Evolutionary conservation across 1,140 invertebrate species (phyloP).

Genomic region (Lithobius niger): DNA sequence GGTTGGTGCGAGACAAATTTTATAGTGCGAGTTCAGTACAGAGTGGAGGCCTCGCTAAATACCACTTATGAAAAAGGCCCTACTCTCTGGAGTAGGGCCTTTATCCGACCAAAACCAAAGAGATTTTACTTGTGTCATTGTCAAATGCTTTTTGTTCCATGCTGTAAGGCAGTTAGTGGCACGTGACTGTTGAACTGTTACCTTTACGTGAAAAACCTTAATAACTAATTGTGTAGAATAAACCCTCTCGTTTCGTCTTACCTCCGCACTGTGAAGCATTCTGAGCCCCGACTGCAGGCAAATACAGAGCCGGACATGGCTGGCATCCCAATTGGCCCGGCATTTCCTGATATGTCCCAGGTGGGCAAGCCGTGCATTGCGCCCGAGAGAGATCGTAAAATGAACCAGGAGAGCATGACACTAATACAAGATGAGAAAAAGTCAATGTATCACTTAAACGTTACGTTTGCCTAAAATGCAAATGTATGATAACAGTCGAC

Average conservation of each 20-base stretch:
- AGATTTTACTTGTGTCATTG: not conserved
- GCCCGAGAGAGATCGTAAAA: not conserved
- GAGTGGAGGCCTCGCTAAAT: no score
- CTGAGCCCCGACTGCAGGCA: not conserved
- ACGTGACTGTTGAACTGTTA: no score
- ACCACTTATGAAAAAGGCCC: no score
- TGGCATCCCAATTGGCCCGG: not conserved
- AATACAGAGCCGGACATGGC: not conserved
- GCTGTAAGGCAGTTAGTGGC: no score
- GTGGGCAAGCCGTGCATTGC: not conserved
- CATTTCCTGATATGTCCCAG: constrained; percentile 3
- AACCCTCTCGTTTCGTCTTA: no score
- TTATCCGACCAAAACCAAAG: no score
- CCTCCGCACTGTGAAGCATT: constrained; percentile 8
- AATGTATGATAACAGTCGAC: no score
- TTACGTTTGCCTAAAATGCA: no score
- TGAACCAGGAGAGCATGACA: not conserved
- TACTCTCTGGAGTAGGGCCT: no score
- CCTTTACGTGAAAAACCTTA: not conserved
- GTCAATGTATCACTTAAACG: not conserved
- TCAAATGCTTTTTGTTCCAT: not conserved
- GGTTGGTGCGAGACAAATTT: no score
- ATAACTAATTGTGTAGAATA: no score
- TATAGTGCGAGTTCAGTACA: no score
- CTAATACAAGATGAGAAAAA: not conserved